phyloP scores from a whole-genome alignment of 2,797 vertebrate species.

The Diglossa cyanea region DNA sequence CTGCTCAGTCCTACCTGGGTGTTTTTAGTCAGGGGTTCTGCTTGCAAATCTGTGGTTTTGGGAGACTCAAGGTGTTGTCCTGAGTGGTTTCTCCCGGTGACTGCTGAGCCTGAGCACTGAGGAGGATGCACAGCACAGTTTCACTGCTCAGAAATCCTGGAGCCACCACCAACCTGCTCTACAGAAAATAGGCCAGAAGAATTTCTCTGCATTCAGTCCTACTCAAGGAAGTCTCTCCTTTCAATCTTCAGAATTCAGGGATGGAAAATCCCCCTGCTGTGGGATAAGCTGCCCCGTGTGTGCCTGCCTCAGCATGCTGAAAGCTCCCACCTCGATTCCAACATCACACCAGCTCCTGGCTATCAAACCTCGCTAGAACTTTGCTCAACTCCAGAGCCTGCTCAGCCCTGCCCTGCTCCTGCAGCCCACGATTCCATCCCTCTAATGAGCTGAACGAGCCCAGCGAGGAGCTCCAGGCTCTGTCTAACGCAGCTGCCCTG shows the following conservation, averaged over 20 bases:
- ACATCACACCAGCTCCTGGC: rapidly evolving
- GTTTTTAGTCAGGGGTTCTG: not conserved
- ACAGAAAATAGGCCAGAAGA: not conserved
- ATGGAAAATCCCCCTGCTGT: not conserved
- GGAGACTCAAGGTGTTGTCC: rapidly evolving
- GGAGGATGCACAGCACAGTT: rapidly evolving
- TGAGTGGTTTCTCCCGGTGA: not conserved
- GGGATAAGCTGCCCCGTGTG: rapidly evolving
- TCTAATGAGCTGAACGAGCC: not conserved
- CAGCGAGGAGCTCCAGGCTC: not conserved
- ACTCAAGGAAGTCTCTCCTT: not conserved
- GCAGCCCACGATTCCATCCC: not conserved
- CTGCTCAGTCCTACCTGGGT: not conserved
- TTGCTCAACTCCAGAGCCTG: not conserved
- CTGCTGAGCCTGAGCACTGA: not conserved
- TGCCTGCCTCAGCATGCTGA: not conserved
- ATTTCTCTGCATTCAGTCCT: not conserved
- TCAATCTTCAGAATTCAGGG: not conserved
- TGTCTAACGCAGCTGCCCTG: not conserved
- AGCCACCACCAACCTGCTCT: rapidly evolving
- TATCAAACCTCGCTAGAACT: rapidly evolving
- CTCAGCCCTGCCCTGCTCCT: not conserved
- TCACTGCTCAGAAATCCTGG: not conserved
- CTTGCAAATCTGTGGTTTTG: rapidly evolving
- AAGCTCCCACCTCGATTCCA: not conserved